Conservation (phyloP, 1,140 invertebrate species). For the Zaprionus lachaisei region DNA sequence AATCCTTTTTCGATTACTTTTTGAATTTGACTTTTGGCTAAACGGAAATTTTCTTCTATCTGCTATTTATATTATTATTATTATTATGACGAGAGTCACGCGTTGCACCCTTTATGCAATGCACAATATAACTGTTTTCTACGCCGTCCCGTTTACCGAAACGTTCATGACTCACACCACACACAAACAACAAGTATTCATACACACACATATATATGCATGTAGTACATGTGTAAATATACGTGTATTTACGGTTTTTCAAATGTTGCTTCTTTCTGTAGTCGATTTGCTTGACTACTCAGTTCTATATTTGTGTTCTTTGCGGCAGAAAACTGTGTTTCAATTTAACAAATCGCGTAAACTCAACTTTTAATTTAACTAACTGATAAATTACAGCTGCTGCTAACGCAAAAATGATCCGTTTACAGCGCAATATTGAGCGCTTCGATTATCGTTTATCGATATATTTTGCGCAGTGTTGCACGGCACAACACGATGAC, state of each 20-base stretch:
- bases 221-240: slow-evolving; percentile 4
- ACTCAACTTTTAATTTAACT: slow-evolving; percentile 31
- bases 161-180: slow-evolving; percentile 60
- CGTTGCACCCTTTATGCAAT: slow-evolving; percentile 51
- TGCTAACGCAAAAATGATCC: slow-evolving; percentile 25
- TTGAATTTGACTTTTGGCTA: slow-evolving; percentile 14
- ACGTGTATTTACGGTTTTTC: slow-evolving; percentile 1
- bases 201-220: slow-evolving; percentile 26
- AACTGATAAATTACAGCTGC: slow-evolving; percentile 40
- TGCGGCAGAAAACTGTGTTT: slow-evolving; percentile 17
- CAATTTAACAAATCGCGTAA: slow-evolving; percentile 12
- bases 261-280: background rate
- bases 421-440: background rate
- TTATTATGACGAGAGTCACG: slow-evolving; percentile 28
- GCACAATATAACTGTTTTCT: slow-evolving; percentile 49
- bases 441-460: background rate
- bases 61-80: background rate
- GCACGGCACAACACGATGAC: background rate
- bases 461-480: slow-evolving; percentile 1
- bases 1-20: slow-evolving; percentile 47
- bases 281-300: background rate
- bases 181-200: slow-evolving; percentile 51
- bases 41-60: slow-evolving; percentile 8
- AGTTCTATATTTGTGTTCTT: background rate
- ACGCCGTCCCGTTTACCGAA: slow-evolving; percentile 49